These are phyloP conservation scores for Phainopepla nitens DNA, from an alignment of 2,113 vertebrate genomes.

Conservation along the genomic window DNA sequence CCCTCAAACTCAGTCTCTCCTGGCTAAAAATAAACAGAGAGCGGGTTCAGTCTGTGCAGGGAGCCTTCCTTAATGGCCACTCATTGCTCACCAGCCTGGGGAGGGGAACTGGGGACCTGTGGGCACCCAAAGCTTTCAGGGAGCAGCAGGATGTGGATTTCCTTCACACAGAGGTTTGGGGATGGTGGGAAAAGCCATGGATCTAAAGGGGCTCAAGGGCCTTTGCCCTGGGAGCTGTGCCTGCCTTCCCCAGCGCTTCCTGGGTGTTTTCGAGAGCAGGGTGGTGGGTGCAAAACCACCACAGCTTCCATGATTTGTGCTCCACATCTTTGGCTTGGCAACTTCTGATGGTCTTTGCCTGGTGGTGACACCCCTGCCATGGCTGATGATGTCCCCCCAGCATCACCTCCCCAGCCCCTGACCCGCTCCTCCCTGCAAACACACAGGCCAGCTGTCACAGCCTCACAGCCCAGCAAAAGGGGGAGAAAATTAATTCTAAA, in stretches of 20 bases:
- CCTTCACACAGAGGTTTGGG: neutral
- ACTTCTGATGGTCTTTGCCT: accelerated
- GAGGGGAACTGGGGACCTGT: neutral
- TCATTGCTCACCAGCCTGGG: neutral
- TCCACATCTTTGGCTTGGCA: neutral
- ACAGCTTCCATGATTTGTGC: neutral
- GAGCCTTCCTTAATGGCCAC: neutral
- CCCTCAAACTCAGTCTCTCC: neutral
- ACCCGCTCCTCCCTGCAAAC: neutral
- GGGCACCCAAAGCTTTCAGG: neutral
- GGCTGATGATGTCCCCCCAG: neutral
- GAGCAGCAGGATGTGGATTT: neutral
- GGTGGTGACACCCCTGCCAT: neutral
- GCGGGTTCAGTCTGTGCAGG: neutral
- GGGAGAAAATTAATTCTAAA: neutral
- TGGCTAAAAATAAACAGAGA: constrained; percentile 12
- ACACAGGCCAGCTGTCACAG: neutral
- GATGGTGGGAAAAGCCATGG: neutral
- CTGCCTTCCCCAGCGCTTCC: neutral
- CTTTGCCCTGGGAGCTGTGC: neutral
- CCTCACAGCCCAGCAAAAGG: neutral
- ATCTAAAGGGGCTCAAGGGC: neutral
- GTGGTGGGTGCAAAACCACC: accelerated
- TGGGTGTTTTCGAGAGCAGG: neutral
- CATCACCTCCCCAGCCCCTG: accelerated